Percentiles rank a stretch among this genome's conserved stretches.
Evolutionary conservation across 2,888 invertebrate species (phyloP).

Genomic region (Nephrotoma appendiculata): DNA sequence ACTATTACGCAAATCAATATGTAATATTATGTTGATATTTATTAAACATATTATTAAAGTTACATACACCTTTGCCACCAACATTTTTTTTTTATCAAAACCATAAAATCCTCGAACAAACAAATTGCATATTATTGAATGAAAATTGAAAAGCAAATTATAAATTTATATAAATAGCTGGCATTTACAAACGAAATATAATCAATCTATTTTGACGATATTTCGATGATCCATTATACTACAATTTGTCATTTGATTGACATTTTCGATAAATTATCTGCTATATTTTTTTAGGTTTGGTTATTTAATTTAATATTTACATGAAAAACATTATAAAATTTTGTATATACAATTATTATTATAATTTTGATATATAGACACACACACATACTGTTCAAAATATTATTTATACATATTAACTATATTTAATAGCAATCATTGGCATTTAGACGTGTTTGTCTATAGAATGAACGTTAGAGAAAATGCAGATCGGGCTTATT

Average conservation of each 20-base stretch:
- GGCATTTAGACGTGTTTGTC: too few species aligned
- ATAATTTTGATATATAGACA: background rate
- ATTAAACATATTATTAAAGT: too few species aligned
- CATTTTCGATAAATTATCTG: slow-evolving; percentile 2
- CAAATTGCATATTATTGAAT: background rate
- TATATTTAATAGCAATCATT: background rate
- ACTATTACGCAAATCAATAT: too few species aligned
- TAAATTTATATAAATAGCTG: background rate
- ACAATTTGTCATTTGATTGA: slow-evolving; percentile 6
- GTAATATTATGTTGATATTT: too few species aligned
- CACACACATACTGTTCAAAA: background rate
- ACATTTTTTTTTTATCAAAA: background rate
- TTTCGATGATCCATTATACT: slow-evolving; percentile 6
- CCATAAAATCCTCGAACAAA: background rate
- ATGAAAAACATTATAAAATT: background rate
- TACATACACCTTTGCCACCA: background rate
- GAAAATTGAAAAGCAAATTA: background rate
- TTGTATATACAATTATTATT: background rate
- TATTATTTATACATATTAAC: background rate
- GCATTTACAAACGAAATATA: background rate
- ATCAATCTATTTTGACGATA: background rate
- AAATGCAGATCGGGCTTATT: too few species aligned
- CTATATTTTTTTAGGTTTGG: background rate
- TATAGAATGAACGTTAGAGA: too few species aligned
- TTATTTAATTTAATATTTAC: background rate